These are phyloP conservation scores for Dromius quadrimaculatus DNA, from an alignment of 2,888 invertebrate species.

Conservation along the genomic window DNA sequence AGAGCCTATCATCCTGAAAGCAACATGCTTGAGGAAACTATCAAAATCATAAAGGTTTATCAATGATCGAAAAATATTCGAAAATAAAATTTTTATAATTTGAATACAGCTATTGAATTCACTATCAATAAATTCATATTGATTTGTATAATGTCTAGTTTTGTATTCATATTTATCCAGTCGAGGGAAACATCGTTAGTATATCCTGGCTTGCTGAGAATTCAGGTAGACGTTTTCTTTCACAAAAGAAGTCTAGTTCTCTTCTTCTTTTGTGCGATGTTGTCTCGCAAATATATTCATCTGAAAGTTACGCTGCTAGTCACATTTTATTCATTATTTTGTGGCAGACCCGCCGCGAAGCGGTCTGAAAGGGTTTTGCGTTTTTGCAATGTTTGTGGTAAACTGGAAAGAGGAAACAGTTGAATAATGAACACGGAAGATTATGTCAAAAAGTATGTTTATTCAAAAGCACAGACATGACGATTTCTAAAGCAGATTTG, in stretches of 20 bases:
- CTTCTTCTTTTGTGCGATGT: constrained; percentile 9
- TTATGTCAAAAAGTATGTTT: constrained; percentile 36
- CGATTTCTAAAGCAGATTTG: neutral
- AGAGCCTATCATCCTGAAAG: too few relatives aligned
- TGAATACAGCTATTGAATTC: too few relatives aligned
- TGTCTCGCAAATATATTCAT: constrained; percentile 29
- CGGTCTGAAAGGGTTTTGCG: constrained; percentile 15
- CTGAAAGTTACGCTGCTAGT: constrained; percentile 18
- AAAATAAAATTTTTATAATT: too few relatives aligned
- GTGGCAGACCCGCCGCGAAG: neutral
- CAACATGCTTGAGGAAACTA: too few relatives aligned
- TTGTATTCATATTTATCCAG: too few relatives aligned
- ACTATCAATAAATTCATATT: too few relatives aligned
- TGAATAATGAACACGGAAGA: constrained; percentile 41
- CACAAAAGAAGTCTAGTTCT: constrained; percentile 6
- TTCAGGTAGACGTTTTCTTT: neutral
- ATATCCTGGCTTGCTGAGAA: too few relatives aligned
- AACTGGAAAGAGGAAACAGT: constrained; percentile 32
- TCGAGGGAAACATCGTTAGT: too few relatives aligned
- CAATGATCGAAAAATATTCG: too few relatives aligned
- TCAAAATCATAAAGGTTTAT: too few relatives aligned
- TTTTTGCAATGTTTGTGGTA: constrained; percentile 36
- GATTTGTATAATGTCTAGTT: too few relatives aligned
- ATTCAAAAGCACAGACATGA: constrained; percentile 10
- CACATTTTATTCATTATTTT: constrained; percentile 41